Conservation (phyloP, 1,140 invertebrate species). For the Augochlora pura region DNA sequence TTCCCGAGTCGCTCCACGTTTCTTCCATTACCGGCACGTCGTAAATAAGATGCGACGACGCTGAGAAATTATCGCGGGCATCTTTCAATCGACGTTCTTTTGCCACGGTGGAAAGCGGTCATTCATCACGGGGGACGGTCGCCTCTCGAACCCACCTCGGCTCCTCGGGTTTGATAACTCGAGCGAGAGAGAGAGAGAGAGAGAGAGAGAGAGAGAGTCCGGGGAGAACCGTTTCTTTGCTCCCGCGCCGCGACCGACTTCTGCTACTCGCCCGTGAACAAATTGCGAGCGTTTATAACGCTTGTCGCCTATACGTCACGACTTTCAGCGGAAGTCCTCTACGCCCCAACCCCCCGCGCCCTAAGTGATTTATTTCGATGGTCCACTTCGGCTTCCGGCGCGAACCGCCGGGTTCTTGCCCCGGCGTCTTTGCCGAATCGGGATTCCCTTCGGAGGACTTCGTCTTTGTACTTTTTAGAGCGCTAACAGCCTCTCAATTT, state of each 20-base stretch:
- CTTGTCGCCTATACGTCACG: conserved; percentile 14
- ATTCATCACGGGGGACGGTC: conserved; percentile 25
- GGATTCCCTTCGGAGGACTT: not conserved
- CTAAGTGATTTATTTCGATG: conserved; percentile 14
- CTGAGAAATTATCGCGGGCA: conserved; percentile 64
- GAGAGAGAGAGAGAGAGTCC: too few species aligned
- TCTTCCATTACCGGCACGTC: conserved; percentile 69
- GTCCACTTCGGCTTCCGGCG: not conserved
- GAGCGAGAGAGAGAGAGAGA: too few species aligned
- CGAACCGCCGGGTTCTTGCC: not conserved
- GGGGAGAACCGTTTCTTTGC: too few species aligned
- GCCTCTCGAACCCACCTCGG: not conserved
- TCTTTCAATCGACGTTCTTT: conserved; percentile 53
- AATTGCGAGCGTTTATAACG: conserved; percentile 33
- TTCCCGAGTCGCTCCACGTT: conserved; percentile 70
- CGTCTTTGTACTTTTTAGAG: not conserved
- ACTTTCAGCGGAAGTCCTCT: conserved; percentile 3
- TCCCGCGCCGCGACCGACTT: too few species aligned
- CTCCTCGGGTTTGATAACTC: conserved; percentile 25
- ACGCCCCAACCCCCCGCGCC: too few species aligned
- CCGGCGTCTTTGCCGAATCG: too few species aligned
- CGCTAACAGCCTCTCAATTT: too few species aligned
- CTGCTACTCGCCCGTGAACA: not conserved
- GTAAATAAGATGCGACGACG: conserved; percentile 71
- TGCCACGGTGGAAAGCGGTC: conserved; percentile 49